These are phyloP conservation scores for Orientallactaga sibirica DNA, from an alignment of 2,797 vertebrate genomes.

Conservation along the genomic window DNA sequence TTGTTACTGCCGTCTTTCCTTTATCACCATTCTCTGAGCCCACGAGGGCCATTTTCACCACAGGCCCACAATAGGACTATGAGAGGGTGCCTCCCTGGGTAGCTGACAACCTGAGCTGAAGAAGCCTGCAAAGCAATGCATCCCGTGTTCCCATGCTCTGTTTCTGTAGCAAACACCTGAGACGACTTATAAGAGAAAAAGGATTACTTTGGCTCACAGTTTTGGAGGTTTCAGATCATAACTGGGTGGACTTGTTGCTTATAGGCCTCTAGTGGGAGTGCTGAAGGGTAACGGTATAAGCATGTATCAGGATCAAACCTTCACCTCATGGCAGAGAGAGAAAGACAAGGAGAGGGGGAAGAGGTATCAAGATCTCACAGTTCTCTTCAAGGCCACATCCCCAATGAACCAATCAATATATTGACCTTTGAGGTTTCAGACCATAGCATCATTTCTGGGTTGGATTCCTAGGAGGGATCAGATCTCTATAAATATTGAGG, in stretches of 20 bases:
- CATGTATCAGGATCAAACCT: not conserved
- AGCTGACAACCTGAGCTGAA: fast-evolving
- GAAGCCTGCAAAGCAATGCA: not conserved
- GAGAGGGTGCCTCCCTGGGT: not conserved
- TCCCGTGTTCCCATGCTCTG: not conserved
- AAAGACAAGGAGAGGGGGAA: not conserved
- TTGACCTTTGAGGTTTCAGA: not conserved
- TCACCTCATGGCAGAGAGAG: not conserved
- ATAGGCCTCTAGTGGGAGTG: not conserved
- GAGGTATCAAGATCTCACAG: no score
- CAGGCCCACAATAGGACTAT: not conserved
- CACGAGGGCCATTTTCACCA: not conserved
- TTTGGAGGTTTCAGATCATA: no score
- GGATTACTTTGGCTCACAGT: not conserved
- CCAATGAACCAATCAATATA: not conserved
- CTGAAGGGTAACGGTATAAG: not conserved
- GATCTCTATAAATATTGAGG: no score
- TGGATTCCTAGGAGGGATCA: no score
- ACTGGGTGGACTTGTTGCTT: not conserved
- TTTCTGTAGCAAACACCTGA: not conserved
- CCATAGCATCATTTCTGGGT: not conserved
- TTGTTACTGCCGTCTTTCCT: not conserved
- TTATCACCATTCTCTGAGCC: not conserved
- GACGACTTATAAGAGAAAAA: not conserved
- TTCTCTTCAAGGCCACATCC: not conserved